Conservation (phyloP, 2,113 vertebrate genomes). For the Accipiter cooperii region DNA sequence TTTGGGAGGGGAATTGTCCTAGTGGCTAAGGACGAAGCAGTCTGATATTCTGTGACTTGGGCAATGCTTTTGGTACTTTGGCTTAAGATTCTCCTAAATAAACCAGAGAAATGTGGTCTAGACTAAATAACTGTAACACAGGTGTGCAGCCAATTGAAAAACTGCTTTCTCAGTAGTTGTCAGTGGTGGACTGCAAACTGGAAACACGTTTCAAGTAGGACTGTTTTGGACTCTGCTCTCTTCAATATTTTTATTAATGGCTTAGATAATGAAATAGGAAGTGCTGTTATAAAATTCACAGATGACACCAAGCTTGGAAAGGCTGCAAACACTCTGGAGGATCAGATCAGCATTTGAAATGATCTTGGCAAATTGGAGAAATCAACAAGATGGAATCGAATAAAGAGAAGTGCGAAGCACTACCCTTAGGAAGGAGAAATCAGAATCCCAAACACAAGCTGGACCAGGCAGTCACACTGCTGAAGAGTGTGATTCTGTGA, state of each 20-base stretch:
- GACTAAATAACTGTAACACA: background rate
- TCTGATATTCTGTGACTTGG: background rate
- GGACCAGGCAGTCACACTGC: background rate
- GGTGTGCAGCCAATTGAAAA: background rate
- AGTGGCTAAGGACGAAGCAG: background rate
- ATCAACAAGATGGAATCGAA: background rate
- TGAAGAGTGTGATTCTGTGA: background rate
- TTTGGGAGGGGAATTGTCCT: background rate
- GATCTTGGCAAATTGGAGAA: background rate
- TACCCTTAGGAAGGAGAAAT: background rate
- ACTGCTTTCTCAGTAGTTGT: background rate
- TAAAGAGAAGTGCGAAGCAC: background rate
- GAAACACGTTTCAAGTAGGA: background rate
- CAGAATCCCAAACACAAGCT: background rate
- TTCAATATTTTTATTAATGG: slow-evolving; percentile 17
- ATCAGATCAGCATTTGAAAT: slow-evolving; percentile 1
- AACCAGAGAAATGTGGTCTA: background rate
- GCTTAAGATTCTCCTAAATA: background rate
- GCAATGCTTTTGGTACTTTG: background rate
- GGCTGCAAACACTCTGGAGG: background rate
- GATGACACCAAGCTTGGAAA: background rate
- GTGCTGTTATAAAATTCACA: background rate
- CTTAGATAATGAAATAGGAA: background rate
- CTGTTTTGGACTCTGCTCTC: background rate
- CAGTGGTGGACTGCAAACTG: background rate